phyloP scores from a whole-genome alignment of 2,797 vertebrate genomes.

The Ctenopoma multispine region DNA sequence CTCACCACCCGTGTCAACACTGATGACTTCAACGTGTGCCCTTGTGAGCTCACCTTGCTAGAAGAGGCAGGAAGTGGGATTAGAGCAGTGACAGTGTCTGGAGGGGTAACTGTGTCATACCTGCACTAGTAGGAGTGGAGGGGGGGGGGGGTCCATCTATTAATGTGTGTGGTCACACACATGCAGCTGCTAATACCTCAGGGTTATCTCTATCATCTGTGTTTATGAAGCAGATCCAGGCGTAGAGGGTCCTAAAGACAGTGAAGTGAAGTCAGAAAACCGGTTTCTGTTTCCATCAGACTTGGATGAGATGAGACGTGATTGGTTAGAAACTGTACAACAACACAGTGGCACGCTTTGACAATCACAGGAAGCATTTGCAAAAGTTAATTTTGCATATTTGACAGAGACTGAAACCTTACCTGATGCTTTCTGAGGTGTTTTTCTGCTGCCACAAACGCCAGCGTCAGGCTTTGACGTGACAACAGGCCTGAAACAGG shows the following conservation, averaged over 20 bases:
- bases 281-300: constrained; percentile 43
- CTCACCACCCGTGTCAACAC: constrained; percentile 82
- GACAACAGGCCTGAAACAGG: not conserved
- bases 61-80: constrained; percentile 82
- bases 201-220: constrained; percentile 66
- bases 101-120: constrained; percentile 79
- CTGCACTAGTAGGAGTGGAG: constrained; percentile 72
- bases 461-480: not conserved
- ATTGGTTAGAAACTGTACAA: constrained; percentile 5
- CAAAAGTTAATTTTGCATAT: constrained; percentile 34
- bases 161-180: constrained; percentile 53
- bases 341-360: not conserved
- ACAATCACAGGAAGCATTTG: constrained; percentile 13
- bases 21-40: constrained; percentile 82
- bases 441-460: not conserved
- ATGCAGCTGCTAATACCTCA: constrained; percentile 51
- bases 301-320: not conserved
- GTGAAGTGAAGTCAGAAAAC: constrained; percentile 2
- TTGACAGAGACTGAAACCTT: constrained; percentile 32
- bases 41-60: constrained; percentile 89
- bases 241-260: not conserved
- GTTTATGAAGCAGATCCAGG: constrained; percentile 49
- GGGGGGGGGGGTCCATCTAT: constrained; percentile 56
- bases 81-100: constrained; percentile 73
- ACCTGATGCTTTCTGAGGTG: constrained; percentile 21